A percentile compares a stretch with the other conserved stretches of the same genome.
phyloP scores from a whole-genome alignment of 1,140 invertebrate genomes.

The Venustaconcha ellipsiformis region DNA sequence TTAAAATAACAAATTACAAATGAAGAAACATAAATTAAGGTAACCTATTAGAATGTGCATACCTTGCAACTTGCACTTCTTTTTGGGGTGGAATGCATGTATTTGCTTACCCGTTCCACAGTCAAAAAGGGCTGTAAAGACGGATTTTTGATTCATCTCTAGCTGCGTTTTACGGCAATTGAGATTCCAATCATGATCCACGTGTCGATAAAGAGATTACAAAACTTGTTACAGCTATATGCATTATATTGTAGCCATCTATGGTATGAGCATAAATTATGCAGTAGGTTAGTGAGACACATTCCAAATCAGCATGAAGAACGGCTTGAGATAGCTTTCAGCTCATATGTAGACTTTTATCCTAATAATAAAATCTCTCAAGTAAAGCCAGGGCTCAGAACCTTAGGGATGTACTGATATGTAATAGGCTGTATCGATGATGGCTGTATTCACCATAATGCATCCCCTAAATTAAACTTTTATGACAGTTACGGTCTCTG shows the following conservation, averaged over 20 bases:
- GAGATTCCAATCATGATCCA: constrained; percentile 10
- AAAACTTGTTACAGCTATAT: background rate
- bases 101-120: constrained; percentile 15
- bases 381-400: constrained; percentile 25
- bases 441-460: constrained; percentile 18
- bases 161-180: constrained; percentile 8
- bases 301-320: constrained; percentile 17
- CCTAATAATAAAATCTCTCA: constrained; percentile 24
- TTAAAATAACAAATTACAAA: too few relatives aligned
- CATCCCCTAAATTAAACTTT: constrained; percentile 5
- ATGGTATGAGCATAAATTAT: constrained; percentile 15
- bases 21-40: too few relatives aligned
- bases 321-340: constrained; percentile 34
- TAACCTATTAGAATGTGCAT: constrained; percentile 29
- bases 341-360: constrained; percentile 27
- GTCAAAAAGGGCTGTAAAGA: constrained; percentile 11
- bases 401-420: constrained; percentile 29
- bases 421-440: constrained; percentile 31
- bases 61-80: constrained; percentile 12
- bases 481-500: constrained; percentile 26
- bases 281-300: constrained; percentile 19
- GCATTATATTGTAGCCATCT: constrained; percentile 22
- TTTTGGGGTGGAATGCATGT: background rate
- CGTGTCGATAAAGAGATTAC: constrained; percentile 4
- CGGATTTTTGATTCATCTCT: background rate